Percentiles rank a stretch among this genome's conserved stretches.
phyloP scores from a whole-genome alignment of 2,888 invertebrate genomes.

The Cepaea hortensis region DNA sequence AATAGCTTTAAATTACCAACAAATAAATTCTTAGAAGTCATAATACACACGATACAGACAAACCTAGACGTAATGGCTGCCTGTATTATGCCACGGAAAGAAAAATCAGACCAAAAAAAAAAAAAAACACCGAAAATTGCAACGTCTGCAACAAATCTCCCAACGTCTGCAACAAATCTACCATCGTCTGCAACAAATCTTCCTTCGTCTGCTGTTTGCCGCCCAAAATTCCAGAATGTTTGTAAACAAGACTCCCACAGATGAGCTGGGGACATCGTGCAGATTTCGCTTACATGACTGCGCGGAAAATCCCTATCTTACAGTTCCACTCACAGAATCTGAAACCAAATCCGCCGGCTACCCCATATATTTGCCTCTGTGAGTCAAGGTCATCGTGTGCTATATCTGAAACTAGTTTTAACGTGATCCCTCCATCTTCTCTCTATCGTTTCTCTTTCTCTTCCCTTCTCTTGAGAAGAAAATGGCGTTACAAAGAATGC shows the following conservation, averaged over 20 bases:
- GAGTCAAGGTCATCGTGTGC: neutral
- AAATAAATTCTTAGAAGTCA: no score
- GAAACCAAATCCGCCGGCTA: neutral
- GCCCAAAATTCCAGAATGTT: slow-evolving; percentile 17
- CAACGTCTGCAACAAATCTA: neutral
- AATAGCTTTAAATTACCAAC: no score
- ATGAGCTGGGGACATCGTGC: neutral
- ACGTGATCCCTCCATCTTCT: neutral
- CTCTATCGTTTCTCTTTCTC: neutral
- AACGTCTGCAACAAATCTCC: slow-evolving; percentile 10
- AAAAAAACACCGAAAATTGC: neutral
- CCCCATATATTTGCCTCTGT: neutral
- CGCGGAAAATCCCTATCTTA: neutral
- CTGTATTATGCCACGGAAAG: no score
- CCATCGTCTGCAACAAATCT: slow-evolving; percentile 3
- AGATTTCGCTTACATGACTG: neutral
- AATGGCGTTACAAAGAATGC: no score
- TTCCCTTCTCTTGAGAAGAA: neutral
- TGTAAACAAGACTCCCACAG: neutral
- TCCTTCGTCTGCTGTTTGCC: neutral
- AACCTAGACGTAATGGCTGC: no score
- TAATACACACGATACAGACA: no score
- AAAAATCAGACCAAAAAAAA: neutral
- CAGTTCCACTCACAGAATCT: neutral
- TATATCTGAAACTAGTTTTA: neutral